A percentile compares a stretch with the other conserved stretches of the same genome.
These are phyloP conservation scores for Thaumetopoea pityocampa DNA, from an alignment of 1,140 invertebrate genomes.

Conservation along the genomic window DNA sequence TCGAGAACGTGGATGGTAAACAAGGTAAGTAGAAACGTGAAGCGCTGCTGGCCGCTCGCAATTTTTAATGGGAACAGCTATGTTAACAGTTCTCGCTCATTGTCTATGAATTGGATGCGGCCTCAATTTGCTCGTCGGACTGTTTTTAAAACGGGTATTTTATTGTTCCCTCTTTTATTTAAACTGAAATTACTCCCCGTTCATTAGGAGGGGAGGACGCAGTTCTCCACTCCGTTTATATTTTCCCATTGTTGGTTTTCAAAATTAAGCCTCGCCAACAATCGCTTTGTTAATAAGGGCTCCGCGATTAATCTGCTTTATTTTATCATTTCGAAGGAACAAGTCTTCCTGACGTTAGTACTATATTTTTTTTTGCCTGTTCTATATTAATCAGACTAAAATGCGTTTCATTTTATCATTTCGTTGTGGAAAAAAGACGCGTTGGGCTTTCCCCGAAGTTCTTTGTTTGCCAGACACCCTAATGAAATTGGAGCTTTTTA, in stretches of 20 bases:
- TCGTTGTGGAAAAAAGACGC: constrained; percentile 1
- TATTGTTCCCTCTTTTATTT: constrained; percentile 65
- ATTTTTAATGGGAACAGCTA: constrained; percentile 37
- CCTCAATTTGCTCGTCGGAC: constrained; percentile 54
- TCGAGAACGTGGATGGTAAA: too few species aligned
- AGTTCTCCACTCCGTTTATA: constrained; percentile 54
- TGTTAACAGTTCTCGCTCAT: constrained; percentile 55
- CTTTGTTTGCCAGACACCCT: constrained; percentile 13
- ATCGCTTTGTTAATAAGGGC: constrained; percentile 64
- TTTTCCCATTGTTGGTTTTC: constrained; percentile 66
- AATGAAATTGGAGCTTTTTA: constrained; percentile 17
- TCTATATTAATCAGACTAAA: constrained; percentile 20
- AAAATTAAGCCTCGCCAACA: constrained; percentile 60
- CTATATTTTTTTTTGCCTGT: constrained; percentile 17
- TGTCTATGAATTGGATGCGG: constrained; percentile 51
- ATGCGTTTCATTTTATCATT: constrained; percentile 8
- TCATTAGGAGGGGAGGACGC: constrained; percentile 55
- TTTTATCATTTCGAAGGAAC: constrained; percentile 32
- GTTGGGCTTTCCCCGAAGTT: constrained; percentile 7
- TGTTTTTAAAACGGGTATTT: constrained; percentile 57
- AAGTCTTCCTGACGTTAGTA: constrained; percentile 22
- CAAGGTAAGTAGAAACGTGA: constrained; percentile 2
- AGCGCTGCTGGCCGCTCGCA: constrained; percentile 26
- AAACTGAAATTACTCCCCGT: constrained; percentile 65
- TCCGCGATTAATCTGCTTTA: constrained; percentile 48